These are phyloP conservation scores for Cosmorhoe ocellata DNA, from an alignment of 2,888 invertebrate species.

Conservation along the genomic window DNA sequence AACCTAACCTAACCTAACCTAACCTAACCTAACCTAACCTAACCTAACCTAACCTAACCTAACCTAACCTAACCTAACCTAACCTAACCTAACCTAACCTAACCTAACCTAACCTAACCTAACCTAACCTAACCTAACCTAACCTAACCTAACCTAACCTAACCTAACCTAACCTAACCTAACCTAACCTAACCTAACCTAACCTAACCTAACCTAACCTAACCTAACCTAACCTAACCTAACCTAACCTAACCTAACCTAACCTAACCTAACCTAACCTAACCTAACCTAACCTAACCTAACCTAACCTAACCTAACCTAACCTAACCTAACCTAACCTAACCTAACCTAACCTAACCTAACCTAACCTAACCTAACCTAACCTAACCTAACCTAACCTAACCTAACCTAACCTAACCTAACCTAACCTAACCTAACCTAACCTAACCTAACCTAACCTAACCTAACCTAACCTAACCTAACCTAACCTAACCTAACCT, in stretches of 20 bases:
- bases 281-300: constrained; percentile 9
- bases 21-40: constrained; percentile 33
- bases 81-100: constrained; percentile 1
- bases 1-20: constrained; percentile 13
- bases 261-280: constrained; percentile 9
- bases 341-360: constrained; percentile 20
- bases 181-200: constrained; percentile 24
- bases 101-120: constrained; percentile 1
- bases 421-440: not conserved
- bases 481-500: constrained; percentile 21
- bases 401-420: constrained; percentile 14
- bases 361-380: constrained; percentile 28
- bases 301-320: constrained; percentile 6
- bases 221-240: not conserved
- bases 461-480: constrained; percentile 32
- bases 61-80: constrained; percentile 2
- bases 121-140: constrained; percentile 1
- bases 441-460: constrained; percentile 28
- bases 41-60: not conserved
- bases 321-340: constrained; percentile 7
- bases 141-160: constrained; percentile 3
- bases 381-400: constrained; percentile 32
- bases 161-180: constrained; percentile 18
- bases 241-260: not conserved
- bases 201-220: constrained; percentile 7